Evolutionary conservation across 2,888 invertebrate genomes (phyloP).

Genomic region (Acanthococcus lagerstroemiae): DNA sequence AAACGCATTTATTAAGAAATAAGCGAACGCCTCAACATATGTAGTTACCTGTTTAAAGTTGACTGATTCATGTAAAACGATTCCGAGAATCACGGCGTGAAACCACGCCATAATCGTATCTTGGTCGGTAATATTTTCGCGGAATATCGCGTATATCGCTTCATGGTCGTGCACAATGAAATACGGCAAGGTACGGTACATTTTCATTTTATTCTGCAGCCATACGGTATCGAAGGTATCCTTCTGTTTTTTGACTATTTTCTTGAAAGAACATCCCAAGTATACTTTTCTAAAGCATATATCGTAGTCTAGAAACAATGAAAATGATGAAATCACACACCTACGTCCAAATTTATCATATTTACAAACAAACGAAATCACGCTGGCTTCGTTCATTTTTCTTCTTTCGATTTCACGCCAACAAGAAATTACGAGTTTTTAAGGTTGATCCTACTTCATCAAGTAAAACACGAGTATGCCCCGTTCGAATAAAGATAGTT

Average conservation of each 20-base stretch:
- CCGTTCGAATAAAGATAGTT: too few species aligned
- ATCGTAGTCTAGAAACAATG: slow-evolving; percentile 46
- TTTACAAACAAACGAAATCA: neutral
- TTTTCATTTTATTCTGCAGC: slow-evolving; percentile 19
- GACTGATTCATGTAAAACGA: neutral
- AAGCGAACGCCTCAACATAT: neutral
- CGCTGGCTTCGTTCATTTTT: too few species aligned
- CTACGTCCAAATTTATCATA: neutral
- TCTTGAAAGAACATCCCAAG: slow-evolving; percentile 49
- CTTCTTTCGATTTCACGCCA: too few species aligned
- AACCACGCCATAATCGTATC: slow-evolving; percentile 60
- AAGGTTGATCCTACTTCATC: too few species aligned
- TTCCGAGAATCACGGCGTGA: slow-evolving; percentile 43
- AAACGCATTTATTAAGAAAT: neutral
- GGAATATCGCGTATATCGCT: slow-evolving; percentile 34
- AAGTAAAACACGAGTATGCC: too few species aligned
- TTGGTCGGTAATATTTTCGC: slow-evolving; percentile 45
- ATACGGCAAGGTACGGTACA: slow-evolving; percentile 25
- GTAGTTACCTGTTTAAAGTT: neutral
- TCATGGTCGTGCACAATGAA: slow-evolving; percentile 21
- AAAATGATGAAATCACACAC: neutral
- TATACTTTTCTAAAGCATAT: slow-evolving; percentile 54
- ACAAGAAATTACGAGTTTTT: too few species aligned
- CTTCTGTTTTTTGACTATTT: slow-evolving; percentile 36
- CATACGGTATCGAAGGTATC: neutral